Evolutionary conservation across 2,797 vertebrate species (phyloP).

Genomic region (Acrossocheilus fasciatus): DNA sequence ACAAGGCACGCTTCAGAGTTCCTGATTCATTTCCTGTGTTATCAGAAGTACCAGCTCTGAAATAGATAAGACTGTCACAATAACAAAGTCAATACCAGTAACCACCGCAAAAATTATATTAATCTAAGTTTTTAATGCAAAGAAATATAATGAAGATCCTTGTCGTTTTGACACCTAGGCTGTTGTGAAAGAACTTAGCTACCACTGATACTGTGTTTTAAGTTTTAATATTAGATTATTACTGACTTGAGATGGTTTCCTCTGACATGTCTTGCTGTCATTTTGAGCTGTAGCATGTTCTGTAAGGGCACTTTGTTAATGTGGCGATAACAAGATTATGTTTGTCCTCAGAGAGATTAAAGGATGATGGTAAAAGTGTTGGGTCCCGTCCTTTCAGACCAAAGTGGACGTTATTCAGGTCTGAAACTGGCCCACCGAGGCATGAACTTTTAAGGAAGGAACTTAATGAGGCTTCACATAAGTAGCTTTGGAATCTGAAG

Average conservation of each 20-base stretch:
- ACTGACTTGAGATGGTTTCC: neutral
- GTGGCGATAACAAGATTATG: slow-evolving; percentile 10
- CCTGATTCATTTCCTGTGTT: slow-evolving; percentile 1
- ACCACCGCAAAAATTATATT: neutral
- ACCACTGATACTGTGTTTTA: neutral
- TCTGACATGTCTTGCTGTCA: neutral
- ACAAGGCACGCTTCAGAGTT: neutral
- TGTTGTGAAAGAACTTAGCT: neutral
- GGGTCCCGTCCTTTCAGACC: neutral
- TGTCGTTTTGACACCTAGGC: neutral
- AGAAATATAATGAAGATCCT: neutral
- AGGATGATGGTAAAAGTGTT: slow-evolving; percentile 14
- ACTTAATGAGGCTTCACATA: neutral
- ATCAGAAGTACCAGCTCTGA: neutral
- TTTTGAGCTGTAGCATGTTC: neutral
- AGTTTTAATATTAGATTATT: neutral
- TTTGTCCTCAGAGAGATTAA: slow-evolving; percentile 26
- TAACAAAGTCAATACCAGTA: neutral
- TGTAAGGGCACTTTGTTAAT: neutral
- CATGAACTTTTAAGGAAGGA: neutral
- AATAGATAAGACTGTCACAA: neutral
- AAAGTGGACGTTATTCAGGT: neutral
- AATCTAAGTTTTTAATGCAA: no score
- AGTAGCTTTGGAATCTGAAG: slow-evolving; percentile 19
- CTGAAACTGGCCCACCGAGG: neutral